Evolutionary conservation across 2,888 invertebrate genomes (phyloP).

Genomic region (Dynastes maya): DNA sequence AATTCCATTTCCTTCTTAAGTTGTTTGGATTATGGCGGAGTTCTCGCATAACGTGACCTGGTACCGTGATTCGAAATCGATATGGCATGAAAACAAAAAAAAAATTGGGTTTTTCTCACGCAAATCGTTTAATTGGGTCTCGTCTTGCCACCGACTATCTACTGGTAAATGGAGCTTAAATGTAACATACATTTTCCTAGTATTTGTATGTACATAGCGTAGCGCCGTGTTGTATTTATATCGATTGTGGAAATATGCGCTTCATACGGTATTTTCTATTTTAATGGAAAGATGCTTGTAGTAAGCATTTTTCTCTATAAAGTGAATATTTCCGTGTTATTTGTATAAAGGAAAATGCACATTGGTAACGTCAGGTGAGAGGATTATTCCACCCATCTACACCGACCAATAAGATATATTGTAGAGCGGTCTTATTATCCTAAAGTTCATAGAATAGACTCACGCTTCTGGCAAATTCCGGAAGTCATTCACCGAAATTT

Average conservation of each 20-base stretch:
- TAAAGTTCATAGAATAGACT: too few relatives aligned
- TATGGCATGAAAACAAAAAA: conserved; percentile 44
- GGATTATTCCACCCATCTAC: too few relatives aligned
- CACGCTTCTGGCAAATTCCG: too few relatives aligned
- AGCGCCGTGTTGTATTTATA: background rate
- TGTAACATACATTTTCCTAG: conserved; percentile 7
- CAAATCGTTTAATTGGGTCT: conserved; percentile 40
- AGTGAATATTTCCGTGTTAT: too few relatives aligned
- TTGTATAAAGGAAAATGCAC: too few relatives aligned
- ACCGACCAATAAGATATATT: too few relatives aligned
- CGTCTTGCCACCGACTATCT: conserved; percentile 45
- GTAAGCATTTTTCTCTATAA: too few relatives aligned
- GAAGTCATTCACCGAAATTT: too few relatives aligned
- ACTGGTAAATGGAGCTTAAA: background rate
- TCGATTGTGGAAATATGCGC: conserved; percentile 24
- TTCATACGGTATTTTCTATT: too few relatives aligned
- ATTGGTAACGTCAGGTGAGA: too few relatives aligned
- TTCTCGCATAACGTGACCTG: conserved; percentile 50
- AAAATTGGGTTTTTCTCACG: conserved; percentile 31
- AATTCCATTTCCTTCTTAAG: conserved; percentile 51
- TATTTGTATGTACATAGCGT: conserved; percentile 27
- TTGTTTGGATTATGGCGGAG: conserved; percentile 49
- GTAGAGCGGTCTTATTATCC: too few relatives aligned
- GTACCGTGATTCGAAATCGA: conserved; percentile 49
- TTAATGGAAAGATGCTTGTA: too few relatives aligned